These are phyloP conservation scores for Lepus americanus DNA, from an alignment of 2,113 vertebrate species.

Conservation along the genomic window DNA sequence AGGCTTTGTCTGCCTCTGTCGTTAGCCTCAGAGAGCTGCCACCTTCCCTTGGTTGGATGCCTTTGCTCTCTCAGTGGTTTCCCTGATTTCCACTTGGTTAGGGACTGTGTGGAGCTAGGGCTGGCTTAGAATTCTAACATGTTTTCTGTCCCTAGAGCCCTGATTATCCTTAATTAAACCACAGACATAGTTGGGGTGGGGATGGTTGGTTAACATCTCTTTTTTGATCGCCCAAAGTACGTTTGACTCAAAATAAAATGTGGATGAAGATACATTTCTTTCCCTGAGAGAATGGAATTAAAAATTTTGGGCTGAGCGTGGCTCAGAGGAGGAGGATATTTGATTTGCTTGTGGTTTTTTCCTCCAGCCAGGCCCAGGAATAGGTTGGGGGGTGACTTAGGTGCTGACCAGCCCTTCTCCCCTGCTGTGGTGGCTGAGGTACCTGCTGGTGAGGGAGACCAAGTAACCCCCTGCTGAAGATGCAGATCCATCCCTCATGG, in stretches of 20 bases:
- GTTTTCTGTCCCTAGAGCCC: neutral
- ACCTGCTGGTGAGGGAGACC: neutral
- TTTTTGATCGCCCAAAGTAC: constrained; percentile 20
- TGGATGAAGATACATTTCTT: neutral
- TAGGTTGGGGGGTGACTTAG: neutral
- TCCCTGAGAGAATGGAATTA: neutral
- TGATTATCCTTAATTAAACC: constrained; percentile 45
- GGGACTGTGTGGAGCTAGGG: neutral
- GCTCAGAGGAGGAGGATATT: neutral
- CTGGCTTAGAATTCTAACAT: neutral
- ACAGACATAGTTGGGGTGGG: neutral
- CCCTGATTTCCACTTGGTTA: neutral
- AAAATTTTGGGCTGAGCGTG: neutral
- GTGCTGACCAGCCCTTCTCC: neutral
- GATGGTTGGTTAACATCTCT: neutral
- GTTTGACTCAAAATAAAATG: constrained; percentile 54
- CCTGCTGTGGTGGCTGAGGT: neutral
- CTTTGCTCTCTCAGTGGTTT: constrained; percentile 46
- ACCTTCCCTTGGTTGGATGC: constrained; percentile 61
- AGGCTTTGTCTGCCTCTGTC: constrained; percentile 38
- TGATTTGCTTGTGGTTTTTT: neutral
- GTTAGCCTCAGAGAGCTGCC: constrained; percentile 68
- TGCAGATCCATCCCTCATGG: neutral
- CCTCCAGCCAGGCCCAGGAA: neutral
- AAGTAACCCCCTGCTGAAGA: neutral